These are phyloP conservation scores for Cinclus mexicanus DNA, from an alignment of 2,113 vertebrate genomes.

Conservation along the genomic window DNA sequence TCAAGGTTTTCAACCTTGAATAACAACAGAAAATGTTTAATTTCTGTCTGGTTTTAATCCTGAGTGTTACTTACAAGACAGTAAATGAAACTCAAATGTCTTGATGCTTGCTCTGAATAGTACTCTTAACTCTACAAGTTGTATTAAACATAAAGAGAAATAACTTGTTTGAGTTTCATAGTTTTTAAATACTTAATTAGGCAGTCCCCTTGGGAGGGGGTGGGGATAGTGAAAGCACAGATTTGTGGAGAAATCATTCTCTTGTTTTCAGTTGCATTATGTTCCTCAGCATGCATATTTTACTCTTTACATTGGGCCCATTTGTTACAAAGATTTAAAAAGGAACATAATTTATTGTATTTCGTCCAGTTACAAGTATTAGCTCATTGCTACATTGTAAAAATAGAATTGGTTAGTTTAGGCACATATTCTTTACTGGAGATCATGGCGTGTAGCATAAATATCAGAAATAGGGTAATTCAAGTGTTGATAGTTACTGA, in stretches of 20 bases:
- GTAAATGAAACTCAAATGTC: not conserved
- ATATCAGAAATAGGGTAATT: not conserved
- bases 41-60: not conserved
- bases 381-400: not conserved
- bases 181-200: not conserved
- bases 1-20: not conserved
- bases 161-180: not conserved
- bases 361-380: not conserved
- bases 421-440: not conserved
- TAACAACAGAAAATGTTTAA: not conserved
- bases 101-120: not conserved
- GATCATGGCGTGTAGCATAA: not conserved
- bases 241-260: not conserved
- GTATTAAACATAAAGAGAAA: not conserved
- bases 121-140: not conserved
- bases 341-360: not conserved
- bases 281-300: not conserved
- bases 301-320: not conserved
- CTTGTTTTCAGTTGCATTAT: not conserved
- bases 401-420: not conserved
- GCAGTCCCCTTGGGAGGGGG: rapidly evolving
- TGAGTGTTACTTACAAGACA: not conserved
- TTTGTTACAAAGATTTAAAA: not conserved
- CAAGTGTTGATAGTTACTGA: not conserved
- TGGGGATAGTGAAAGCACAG: not conserved